phyloP scores from a whole-genome alignment of 2,888 invertebrate species.

The Tryphoninae sp. region DNA sequence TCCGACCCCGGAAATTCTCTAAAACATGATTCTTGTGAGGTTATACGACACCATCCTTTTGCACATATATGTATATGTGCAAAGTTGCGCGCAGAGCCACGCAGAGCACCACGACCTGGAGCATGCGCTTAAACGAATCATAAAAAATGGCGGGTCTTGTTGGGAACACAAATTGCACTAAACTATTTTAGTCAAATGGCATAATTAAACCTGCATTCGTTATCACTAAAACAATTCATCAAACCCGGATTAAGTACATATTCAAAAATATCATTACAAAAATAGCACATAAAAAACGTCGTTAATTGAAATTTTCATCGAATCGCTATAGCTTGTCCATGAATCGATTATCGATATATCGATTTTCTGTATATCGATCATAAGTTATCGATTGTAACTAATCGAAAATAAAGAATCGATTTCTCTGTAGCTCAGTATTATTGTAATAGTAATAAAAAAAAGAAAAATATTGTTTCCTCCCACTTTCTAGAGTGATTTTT shows the following conservation, averaged over 20 bases:
- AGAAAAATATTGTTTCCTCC: background rate
- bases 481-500: background rate
- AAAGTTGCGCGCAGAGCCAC: background rate
- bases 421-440: background rate
- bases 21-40: slow-evolving; percentile 43
- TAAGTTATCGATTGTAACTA: background rate
- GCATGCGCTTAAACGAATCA: background rate
- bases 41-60: slow-evolving; percentile 12
- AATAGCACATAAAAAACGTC: too few species aligned
- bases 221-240: background rate
- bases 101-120: too few species aligned
- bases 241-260: background rate
- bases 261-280: background rate
- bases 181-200: too few species aligned
- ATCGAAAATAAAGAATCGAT: background rate
- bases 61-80: background rate
- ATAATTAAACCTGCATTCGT: too few species aligned
- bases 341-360: background rate
- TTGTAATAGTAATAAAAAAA: background rate
- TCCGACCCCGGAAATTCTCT: slow-evolving; percentile 47
- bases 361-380: background rate
- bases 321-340: background rate
- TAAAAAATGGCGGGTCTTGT: background rate
- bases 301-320: too few species aligned
- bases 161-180: too few species aligned